Evolutionary conservation across 2,888 invertebrate genomes (phyloP), one percentile per base, ranked within the genome.

Genomic region (Volucella inflata): DNA sequence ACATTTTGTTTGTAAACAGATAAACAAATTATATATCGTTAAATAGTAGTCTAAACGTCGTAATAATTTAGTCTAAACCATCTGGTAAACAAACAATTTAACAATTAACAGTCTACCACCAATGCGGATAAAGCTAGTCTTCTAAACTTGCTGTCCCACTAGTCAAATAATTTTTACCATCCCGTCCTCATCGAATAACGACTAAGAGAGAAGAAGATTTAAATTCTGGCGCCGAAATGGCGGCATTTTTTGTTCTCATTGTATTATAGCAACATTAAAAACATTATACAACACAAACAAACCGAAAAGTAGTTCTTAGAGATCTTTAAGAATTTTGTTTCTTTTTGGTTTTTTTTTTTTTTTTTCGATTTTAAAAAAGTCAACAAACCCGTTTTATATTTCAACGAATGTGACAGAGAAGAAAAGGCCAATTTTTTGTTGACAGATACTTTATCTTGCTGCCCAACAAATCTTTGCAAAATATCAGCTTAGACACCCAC

Each of bases 281-380:
- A 38, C 46, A 59, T 53, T 60, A 38, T 74, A 60, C 65, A 60
- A 65, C 21, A 38, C 48, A 80, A 80, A 68, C 79, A 75, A 68
- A 62, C 16, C 16, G 21, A 36, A 55, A 46, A 68, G 17, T 40
- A 62, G 30, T 68, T 67, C 30, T n/a, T 48, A 42, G 57, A 10
- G 17, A 17, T 9, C 4, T 21, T 21, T 2, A 21, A 21, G 21
- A 21, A 21, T 21, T 21, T 21, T n/a, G n/a, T n/a, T n/a, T n/a
- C n/a, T n/a, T 21, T 2, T 2, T 2, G 21, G 2, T 21, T 21
- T 21, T 21, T 1, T 21, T 1, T 21, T 21, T 3, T 21, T 21
- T 2, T 2, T 3, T 1, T 21, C 4, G 1, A 4, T 21, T 21
- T 57, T 50, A 0, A 46, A 38, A 57, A 65, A 48, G 38, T 46